Conservation (phyloP, 2,888 invertebrate genomes). For the Dolomedes plantarius region DNA sequence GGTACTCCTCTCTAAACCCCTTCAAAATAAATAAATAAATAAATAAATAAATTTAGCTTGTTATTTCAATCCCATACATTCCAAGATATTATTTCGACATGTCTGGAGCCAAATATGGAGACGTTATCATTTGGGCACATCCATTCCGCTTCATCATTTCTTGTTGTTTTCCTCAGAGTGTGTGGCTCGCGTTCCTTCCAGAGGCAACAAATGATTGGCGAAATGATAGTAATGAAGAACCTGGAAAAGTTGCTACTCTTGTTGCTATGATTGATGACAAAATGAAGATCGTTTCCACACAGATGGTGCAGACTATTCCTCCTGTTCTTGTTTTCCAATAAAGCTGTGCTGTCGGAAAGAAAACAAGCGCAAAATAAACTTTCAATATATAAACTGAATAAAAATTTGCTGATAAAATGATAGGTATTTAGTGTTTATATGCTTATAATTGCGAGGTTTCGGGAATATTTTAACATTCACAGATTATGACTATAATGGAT, state of each 20-base stretch:
- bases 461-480: too few relatives aligned
- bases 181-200: conserved; percentile 30
- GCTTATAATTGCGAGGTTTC: too few relatives aligned
- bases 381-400: too few relatives aligned
- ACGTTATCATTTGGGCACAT: conserved; percentile 57
- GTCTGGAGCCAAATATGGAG: conserved; percentile 34
- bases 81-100: background rate
- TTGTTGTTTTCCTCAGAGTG: conserved; percentile 30
- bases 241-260: conserved; percentile 46
- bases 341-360: conserved; percentile 28
- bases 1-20: too few relatives aligned
- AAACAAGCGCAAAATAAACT: too few relatives aligned
- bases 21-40: too few relatives aligned
- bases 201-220: conserved; percentile 58
- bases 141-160: conserved; percentile 50
- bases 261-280: conserved; percentile 61
- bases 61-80: background rate
- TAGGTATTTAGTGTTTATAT: too few relatives aligned
- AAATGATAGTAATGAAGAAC: conserved; percentile 69
- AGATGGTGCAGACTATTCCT: conserved; percentile 47
- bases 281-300: conserved; percentile 57
- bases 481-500: too few relatives aligned
- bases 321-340: conserved; percentile 51
- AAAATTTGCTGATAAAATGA: too few relatives aligned
- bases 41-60: background rate